A percentile compares a stretch with the other conserved stretches of the same genome.
These are phyloP conservation scores for Homarus americanus DNA, from an alignment of 1,140 invertebrate species.

Conservation along the genomic window DNA sequence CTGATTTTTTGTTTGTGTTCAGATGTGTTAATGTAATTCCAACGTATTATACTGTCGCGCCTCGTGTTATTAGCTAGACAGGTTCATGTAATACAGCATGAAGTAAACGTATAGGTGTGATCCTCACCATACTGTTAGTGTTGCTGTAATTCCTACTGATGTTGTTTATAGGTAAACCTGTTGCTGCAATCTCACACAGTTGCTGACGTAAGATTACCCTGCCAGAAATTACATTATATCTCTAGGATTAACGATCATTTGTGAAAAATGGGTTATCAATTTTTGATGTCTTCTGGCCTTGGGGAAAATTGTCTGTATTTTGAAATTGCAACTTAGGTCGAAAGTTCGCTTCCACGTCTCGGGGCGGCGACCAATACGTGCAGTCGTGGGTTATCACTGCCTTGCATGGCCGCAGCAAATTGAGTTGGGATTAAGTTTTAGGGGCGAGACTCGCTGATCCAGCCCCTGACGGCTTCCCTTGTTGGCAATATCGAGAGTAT, in stretches of 20 bases:
- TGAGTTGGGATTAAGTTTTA: slow-evolving; percentile 35
- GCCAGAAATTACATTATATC: too few relatives aligned
- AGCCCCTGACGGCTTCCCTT: neutral
- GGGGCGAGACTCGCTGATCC: slow-evolving; percentile 9
- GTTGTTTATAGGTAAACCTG: too few relatives aligned
- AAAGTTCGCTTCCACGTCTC: neutral
- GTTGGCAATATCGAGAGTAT: neutral
- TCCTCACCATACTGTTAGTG: too few relatives aligned
- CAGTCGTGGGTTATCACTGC: neutral
- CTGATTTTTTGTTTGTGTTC: too few relatives aligned
- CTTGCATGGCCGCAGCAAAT: neutral
- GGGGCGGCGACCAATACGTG: neutral
- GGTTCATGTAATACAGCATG: too few relatives aligned
- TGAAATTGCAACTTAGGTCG: neutral
- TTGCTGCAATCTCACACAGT: too few relatives aligned
- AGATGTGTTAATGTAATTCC: too few relatives aligned
- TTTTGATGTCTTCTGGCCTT: slow-evolving; percentile 15
- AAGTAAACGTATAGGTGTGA: too few relatives aligned
- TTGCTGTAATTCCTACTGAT: too few relatives aligned
- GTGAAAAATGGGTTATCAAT: slow-evolving; percentile 5
- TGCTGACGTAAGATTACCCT: too few relatives aligned
- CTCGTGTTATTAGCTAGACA: too few relatives aligned
- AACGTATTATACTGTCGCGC: too few relatives aligned
- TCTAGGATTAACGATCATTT: neutral
- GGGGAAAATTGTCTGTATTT: neutral